A percentile compares a stretch with the other conserved stretches of the same genome.
Evolutionary conservation across 2,888 invertebrate species (phyloP).

Genomic region (Leucophenga montana): DNA sequence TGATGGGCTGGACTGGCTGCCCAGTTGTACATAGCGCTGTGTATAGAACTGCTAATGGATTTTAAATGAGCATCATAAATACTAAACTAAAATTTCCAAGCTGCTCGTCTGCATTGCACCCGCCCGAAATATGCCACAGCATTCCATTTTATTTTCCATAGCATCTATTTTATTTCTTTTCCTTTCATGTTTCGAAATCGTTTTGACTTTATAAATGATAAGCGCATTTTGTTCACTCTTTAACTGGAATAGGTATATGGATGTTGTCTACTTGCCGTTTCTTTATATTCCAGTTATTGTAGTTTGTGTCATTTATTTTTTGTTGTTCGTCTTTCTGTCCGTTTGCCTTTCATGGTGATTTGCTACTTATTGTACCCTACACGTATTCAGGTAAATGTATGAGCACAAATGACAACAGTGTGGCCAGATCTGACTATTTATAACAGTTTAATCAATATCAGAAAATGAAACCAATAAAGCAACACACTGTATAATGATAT

Average conservation of each 20-base stretch:
- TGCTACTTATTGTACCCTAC: constrained; percentile 17
- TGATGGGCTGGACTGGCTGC: constrained; percentile 34
- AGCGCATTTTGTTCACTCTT: constrained; percentile 4
- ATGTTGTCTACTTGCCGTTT: constrained; percentile 30
- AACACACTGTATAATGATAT: too few species aligned
- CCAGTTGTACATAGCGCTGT: constrained; percentile 12
- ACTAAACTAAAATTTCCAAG: constrained; percentile 47
- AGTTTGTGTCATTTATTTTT: constrained; percentile 56
- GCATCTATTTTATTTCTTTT: too few species aligned
- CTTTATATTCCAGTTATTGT: constrained; percentile 45
- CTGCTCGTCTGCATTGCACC: constrained; percentile 18
- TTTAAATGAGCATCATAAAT: constrained; percentile 70
- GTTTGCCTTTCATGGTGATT: constrained; percentile 15
- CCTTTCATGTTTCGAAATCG: neutral
- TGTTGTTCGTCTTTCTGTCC: constrained; percentile 32
- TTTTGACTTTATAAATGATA: constrained; percentile 18
- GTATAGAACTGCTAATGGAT: constrained; percentile 64
- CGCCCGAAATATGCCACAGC: too few species aligned
- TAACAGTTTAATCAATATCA: too few species aligned
- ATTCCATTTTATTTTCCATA: too few species aligned
- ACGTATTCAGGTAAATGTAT: constrained; percentile 17
- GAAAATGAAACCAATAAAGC: too few species aligned
- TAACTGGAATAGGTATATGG: neutral
- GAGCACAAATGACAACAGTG: too few species aligned
- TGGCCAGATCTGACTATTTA: too few species aligned